These are phyloP conservation scores for Noturus placidus DNA, from an alignment of 2,113 vertebrate species.

Conservation along the genomic window DNA sequence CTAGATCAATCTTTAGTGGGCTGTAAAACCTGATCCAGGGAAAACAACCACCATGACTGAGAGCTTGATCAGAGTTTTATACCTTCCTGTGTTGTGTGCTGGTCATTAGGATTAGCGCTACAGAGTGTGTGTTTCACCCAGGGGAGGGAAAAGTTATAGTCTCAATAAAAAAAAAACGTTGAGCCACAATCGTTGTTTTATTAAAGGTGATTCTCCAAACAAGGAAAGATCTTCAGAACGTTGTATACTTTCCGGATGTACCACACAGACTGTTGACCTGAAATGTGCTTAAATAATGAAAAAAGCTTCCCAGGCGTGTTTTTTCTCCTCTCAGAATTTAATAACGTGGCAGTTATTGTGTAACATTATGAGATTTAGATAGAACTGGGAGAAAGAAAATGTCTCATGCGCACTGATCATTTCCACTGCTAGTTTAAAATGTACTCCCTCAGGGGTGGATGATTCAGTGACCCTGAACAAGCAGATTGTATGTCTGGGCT, in stretches of 20 bases:
- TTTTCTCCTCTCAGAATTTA: background rate
- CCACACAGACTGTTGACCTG: background rate
- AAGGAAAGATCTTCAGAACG: background rate
- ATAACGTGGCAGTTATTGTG: slow-evolving; percentile 6
- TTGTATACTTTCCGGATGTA: background rate
- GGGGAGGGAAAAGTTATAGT: slow-evolving; percentile 7
- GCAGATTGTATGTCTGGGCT: background rate
- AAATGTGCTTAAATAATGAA: background rate
- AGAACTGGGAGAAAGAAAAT: background rate
- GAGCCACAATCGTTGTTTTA: slow-evolving; percentile 13
- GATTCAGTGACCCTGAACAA: background rate
- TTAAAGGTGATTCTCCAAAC: slow-evolving; percentile 23
- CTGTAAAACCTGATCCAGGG: slow-evolving; percentile 21
- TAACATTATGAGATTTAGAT: background rate
- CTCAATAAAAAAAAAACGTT: slow-evolving; percentile 21
- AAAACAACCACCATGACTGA: background rate
- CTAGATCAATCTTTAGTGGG: background rate
- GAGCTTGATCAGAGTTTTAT: slow-evolving; percentile 13
- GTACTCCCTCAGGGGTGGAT: background rate
- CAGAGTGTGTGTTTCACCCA: background rate
- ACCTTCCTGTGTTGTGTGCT: slow-evolving; percentile 8
- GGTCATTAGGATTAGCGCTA: background rate
- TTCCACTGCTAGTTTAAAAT: background rate
- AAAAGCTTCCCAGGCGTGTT: background rate
- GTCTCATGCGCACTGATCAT: slow-evolving; percentile 16